These are phyloP conservation scores for Remorina albescens DNA, from an alignment of 2,797 vertebrate genomes.

Conservation along the genomic window DNA sequence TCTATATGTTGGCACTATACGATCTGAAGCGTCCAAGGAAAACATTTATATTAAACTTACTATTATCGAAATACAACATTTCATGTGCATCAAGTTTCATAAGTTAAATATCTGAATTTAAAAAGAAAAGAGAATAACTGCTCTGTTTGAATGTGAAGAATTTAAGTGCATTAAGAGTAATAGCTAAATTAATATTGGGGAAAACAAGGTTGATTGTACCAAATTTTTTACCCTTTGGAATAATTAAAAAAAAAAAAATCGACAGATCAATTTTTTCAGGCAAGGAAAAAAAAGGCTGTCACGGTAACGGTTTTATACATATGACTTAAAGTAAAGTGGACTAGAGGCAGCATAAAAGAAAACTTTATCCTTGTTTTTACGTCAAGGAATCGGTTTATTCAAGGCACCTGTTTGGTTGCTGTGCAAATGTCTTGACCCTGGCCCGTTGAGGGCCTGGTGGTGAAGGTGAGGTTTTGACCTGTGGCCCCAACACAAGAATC, in stretches of 20 bases:
- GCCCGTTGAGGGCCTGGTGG: constrained; percentile 72
- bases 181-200: neutral
- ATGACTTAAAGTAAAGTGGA: neutral
- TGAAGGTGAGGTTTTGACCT: constrained; percentile 62
- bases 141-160: neutral
- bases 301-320: neutral
- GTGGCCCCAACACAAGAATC: constrained; percentile 81
- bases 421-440: constrained; percentile 6
- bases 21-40: neutral
- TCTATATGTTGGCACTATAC: neutral
- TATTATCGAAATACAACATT: neutral
- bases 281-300: neutral
- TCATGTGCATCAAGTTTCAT: neutral
- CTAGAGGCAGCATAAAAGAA: neutral
- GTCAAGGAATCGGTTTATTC: neutral
- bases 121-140: neutral
- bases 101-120: neutral
- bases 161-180: neutral
- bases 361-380: neutral
- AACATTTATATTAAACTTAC: neutral
- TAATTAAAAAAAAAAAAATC: neutral
- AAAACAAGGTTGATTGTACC: neutral
- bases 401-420: neutral
- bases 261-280: neutral
- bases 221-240: neutral